phyloP scores from a whole-genome alignment of 2,888 invertebrate species.

The Eupithecia insigniata region DNA sequence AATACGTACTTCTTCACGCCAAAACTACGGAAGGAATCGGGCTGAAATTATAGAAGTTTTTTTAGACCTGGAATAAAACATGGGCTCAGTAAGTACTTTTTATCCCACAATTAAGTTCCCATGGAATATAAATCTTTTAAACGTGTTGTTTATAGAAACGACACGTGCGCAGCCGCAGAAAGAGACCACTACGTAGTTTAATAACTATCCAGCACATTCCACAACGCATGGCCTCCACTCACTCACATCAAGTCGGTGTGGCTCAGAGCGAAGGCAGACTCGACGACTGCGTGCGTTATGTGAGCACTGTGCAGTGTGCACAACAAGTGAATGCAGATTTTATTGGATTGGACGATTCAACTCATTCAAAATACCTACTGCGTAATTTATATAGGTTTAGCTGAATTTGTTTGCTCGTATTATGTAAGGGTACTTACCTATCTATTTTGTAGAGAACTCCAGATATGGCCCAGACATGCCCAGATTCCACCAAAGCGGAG shows the following conservation, averaged over 20 bases:
- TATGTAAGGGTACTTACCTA: neutral
- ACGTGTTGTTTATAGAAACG: neutral
- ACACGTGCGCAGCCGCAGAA: neutral
- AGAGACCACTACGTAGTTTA: neutral
- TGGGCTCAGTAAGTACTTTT: too few species aligned
- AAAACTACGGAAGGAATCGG: too few species aligned
- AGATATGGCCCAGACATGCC: too few species aligned
- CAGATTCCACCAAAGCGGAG: too few species aligned
- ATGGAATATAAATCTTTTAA: neutral
- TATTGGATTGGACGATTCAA: neutral
- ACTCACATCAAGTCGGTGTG: conserved; percentile 33
- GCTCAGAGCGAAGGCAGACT: conserved; percentile 45
- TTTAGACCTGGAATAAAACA: too few species aligned
- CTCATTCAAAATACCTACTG: neutral
- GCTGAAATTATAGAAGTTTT: too few species aligned
- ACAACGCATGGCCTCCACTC: conserved; percentile 31
- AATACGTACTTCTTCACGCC: too few species aligned
- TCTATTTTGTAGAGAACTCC: neutral
- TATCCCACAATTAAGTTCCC: too few species aligned
- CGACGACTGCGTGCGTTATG: conserved; percentile 27
- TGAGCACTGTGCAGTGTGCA: neutral
- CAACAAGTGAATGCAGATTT: neutral
- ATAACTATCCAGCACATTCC: conserved; percentile 37
- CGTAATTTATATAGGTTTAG: neutral
- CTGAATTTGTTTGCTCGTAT: neutral